Base-by-base conservation (phyloP, 2,797 vertebrate genomes). In the Orestias chungarensis region DNA sequence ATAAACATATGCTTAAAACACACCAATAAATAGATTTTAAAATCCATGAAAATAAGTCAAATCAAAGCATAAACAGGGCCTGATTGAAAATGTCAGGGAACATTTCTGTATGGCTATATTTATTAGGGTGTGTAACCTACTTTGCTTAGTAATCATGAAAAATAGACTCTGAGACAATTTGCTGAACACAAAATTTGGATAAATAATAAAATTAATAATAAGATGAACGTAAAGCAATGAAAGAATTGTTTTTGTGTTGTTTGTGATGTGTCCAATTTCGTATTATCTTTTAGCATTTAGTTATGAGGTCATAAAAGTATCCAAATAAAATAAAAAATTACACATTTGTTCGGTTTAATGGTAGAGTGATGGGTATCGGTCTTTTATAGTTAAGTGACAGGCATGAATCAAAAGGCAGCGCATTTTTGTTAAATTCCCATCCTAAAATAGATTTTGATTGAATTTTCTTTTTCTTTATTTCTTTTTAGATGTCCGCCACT, bases 401-500 rank as follows among this genome's bases (percentile, higher is more conserved):
- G 33, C 8, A 11, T 59, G 31, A 59, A 18, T 59, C 35, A 10
- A 18, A 17, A 35, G 31, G 31, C 64, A 72, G 75, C 35, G 67
- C 59, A 80, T 38, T 65, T 31, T 40, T 47, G 64, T 15, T 75
- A 61, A 77, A 80, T 78, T 68, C 54, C 35, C 27, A 49, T 25
- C 55, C 38, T 66, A 11, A 70, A 75, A 59, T 59, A 59, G 9
- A 31, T 33, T 59, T 71, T 73, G 35, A 78, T 62, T 42, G 20
- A 44, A 70, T 62, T 76, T 80, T 25, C 1, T 59, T 23, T 59
- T 23, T 72, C 64, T 71, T 29, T 62, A 52, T 6, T 17, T 23
- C 54, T 44, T 66, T 76, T 55, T 61, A 71, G 57, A 72, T 25
- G 61, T 74, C 61, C 64, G 12, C 29, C 25, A 35, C 50, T 62